Base-by-base conservation (phyloP, 2,888 invertebrate genomes). In the Heliconius aoede region DNA sequence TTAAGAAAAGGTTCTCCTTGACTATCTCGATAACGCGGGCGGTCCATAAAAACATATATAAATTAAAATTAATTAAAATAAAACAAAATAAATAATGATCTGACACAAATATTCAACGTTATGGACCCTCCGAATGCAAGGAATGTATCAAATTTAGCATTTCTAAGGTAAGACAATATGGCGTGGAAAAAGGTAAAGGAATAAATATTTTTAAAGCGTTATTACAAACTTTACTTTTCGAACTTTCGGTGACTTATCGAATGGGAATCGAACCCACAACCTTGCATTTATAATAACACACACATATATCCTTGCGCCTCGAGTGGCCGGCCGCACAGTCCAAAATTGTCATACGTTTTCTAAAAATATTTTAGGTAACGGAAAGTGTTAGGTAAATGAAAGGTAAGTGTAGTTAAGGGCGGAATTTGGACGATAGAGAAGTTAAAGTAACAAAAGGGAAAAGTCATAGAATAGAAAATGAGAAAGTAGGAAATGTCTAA, bases 101-200 rank as follows among this genome's bases (percentile, higher is more conserved):
- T 62, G n/a, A 46, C 4, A 32, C 32, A 32, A 30, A 32, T 21
- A 11, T 62, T 62, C 32, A 21, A 62, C 26, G 28, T 32, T 21
- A 62, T 62, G 30, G 62, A 62, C 30, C 62, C 62, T 62, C 32
- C 62, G 55, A n/a, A 55, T n/a, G 9, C n/a, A 55, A n/a, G 55
- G 55, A n/a, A 55, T n/a, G 9, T 55, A 9, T n/a, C 8, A n/a
- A 55, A n/a, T n/a, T n/a, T 55, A 8, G 51, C 51, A 55, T 18
- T 55, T 55, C 21, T n/a, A 55, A n/a, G n/a, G 51, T 55, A n/a
- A 55, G 75, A 78, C 80, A 80, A 80, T 80, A 80, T 80, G 5
- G 18, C 18, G 46, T 46, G 46, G 46, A 5, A 46, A 46, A 46
- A 46, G 46, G 18, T 1, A 46, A 21, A 46, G 7, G 46, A 7